Base-by-base conservation (phyloP, 2,797 vertebrate genomes). In the Fringilla coelebs region DNA sequence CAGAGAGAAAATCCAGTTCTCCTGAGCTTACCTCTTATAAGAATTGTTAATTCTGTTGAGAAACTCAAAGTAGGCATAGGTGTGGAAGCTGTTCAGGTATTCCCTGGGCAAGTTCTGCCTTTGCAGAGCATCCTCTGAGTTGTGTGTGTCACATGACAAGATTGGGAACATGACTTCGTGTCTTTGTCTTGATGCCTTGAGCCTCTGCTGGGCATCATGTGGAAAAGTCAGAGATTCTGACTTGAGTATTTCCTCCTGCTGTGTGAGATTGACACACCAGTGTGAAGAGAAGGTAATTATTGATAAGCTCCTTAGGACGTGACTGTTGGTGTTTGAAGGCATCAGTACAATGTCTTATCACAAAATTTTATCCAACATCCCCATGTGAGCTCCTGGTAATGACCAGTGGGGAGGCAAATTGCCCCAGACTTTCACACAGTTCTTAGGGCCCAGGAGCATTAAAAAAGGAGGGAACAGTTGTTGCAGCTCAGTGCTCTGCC, bases 341-440 rank as follows among this genome's bases (percentile, higher is more conserved):
- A 51, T 58, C 38, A 28, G 4, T 18, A 32, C 15, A 34, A 32
- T 40, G 5, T 41, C 38, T 60, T 34, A 24, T 1, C 38, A 34
- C 38, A 46, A 58, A 72, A 65, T 34, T 72, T 58, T 58, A 18
- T 73, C 43, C 51, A 57, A 1, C 11, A 32, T 34, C 20, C 17
- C 11, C 8, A 10, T 26, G 32, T 24, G 41, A 83, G 11, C 22
- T 4, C 43, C 43, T 73, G 21, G 6, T 31, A 17, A 22, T 26
- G 43, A 32, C 51, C 57, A 68, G 19, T 1, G 2, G 4, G 62
- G 55, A 58, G n/a, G 61, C 43, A 43, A n/a, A 55, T 36, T 78
- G 12, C 20, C 48, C 10, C 34, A 14, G 18, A 36, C 28, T 66
- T 5, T 0, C 9, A 32, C 1, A 1, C 8, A 19, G 10, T 32